phyloP scores from a whole-genome alignment of 2,797 vertebrate genomes.

The Melanotaenia pygmaea region DNA sequence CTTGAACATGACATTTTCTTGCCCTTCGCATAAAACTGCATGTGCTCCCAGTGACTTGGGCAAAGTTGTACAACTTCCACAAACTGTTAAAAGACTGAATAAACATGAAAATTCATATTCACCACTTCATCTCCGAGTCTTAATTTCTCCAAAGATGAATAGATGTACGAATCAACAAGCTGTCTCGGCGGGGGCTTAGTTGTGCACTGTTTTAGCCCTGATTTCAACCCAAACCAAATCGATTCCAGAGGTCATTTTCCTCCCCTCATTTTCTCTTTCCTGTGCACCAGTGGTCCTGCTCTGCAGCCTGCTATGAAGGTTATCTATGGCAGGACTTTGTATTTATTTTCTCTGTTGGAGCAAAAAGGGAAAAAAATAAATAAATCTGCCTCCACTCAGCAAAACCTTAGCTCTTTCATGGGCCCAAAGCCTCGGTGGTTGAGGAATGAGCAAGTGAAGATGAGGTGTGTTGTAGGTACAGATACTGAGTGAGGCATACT shows the following conservation, averaged over 20 bases:
- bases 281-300: constrained; percentile 58
- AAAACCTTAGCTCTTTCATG: constrained; percentile 56
- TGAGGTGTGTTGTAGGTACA: constrained; percentile 32
- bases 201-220: constrained; percentile 52
- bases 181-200: constrained; percentile 49
- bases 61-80: constrained; percentile 21
- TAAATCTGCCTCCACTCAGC: constrained; percentile 79
- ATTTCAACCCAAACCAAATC: constrained; percentile 72
- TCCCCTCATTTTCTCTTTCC: constrained; percentile 60
- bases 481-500: constrained; percentile 35
- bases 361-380: constrained; percentile 45
- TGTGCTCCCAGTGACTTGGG: constrained; percentile 4
- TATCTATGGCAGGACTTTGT: constrained; percentile 54
- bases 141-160: constrained; percentile 49
- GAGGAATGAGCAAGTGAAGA: constrained; percentile 35
- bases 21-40: constrained; percentile 23
- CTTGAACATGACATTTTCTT: constrained; percentile 26
- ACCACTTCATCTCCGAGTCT: constrained; percentile 28
- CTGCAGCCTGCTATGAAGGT: constrained; percentile 47
- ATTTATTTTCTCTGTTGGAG: constrained; percentile 74
- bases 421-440: constrained; percentile 40
- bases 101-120: constrained; percentile 54
- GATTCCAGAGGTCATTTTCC: constrained; percentile 77
- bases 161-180: constrained; percentile 60
- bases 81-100: constrained; percentile 13